Evolutionary conservation across 2,113 vertebrate genomes (phyloP).

Genomic region (Sminthopsis crassicaudata): DNA sequence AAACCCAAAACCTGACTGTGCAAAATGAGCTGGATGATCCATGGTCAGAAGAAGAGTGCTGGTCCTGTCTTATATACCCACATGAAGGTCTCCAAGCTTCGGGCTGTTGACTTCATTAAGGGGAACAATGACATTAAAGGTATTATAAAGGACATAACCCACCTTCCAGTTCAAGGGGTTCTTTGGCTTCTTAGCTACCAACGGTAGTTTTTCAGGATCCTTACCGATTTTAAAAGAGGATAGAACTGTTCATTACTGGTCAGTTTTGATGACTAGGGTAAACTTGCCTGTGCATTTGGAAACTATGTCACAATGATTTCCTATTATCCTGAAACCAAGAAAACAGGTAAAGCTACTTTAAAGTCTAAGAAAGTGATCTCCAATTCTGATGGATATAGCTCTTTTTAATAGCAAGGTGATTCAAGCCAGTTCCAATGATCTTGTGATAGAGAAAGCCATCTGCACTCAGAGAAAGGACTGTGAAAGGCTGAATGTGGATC

Average conservation of each 20-base stretch:
- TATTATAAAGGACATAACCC: constrained; percentile 99
- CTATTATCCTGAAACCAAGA: neutral
- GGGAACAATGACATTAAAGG: constrained; percentile 97
- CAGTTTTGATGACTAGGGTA: no score
- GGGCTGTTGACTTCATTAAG: constrained; percentile 96
- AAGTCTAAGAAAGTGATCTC: no score
- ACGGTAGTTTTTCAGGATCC: constrained; percentile 97
- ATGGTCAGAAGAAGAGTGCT: constrained; percentile 97
- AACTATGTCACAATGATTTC: no score
- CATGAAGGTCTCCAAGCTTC: constrained; percentile 94
- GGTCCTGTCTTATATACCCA: constrained; percentile 97
- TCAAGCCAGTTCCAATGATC: no score
- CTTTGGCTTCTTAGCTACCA: constrained; percentile 85
- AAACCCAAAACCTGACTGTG: constrained; percentile 17
- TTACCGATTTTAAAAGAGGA: constrained; percentile 96
- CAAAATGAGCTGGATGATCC: constrained; percentile 97
- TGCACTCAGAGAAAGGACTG: no score
- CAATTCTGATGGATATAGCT: no score
- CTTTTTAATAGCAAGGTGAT: no score
- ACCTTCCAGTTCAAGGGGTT: constrained; percentile 96
- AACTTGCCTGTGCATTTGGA: no score
- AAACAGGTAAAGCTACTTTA: no score
- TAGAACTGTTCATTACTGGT: neutral
- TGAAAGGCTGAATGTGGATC: no score
- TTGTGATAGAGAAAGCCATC: no score